Percentiles rank a stretch among this genome's conserved stretches.
phyloP scores from a whole-genome alignment of 2,797 vertebrate genomes.

The Leucoraja ocellata region DNA sequence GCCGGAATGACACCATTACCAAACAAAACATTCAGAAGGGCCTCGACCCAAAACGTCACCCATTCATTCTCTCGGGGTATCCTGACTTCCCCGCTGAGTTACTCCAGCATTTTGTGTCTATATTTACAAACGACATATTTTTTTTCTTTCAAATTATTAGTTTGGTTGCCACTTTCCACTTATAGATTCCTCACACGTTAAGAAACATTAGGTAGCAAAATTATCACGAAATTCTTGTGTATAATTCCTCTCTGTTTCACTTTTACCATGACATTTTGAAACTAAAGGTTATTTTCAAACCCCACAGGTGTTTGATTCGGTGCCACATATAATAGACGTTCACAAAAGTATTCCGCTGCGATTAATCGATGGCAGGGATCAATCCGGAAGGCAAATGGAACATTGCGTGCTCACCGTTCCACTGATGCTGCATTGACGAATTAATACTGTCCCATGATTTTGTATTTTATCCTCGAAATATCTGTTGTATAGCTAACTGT shows the following conservation, averaged over 20 bases:
- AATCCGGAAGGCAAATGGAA: constrained; percentile 50
- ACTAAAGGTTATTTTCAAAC: neutral
- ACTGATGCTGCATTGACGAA: constrained; percentile 40
- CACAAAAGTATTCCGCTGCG: constrained; percentile 71
- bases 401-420: constrained; percentile 66
- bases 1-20: neutral
- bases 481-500: neutral
- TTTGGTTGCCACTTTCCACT: neutral
- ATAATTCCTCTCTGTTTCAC: neutral
- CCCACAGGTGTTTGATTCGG: constrained; percentile 71
- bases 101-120: no score
- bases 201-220: neutral
- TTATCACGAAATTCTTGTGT: neutral
- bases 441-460: neutral
- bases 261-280: neutral
- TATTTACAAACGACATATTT: no score
- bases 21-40: neutral
- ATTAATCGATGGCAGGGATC: constrained; percentile 69
- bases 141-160: neutral
- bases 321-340: constrained; percentile 78
- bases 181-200: neutral
- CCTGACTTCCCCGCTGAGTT: no score
- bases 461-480: neutral
- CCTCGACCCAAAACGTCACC: no score
- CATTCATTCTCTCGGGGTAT: no score